Base-by-base conservation (phyloP, 2,797 vertebrate genomes). In the Hoplostethus mediterraneus region DNA sequence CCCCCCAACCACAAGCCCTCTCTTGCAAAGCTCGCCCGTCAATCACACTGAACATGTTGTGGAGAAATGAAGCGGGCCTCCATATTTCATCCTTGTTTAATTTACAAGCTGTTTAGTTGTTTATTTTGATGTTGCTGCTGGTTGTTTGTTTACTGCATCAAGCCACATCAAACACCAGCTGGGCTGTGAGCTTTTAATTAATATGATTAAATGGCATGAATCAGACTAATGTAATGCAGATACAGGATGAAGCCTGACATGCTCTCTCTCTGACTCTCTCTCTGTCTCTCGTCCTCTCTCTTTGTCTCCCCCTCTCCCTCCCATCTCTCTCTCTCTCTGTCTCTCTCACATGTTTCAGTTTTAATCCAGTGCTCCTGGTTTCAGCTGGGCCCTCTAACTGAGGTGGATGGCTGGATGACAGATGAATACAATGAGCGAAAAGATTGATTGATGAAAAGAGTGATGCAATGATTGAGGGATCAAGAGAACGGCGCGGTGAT, bases 391-490 rank as follows among this genome's bases (percentile, higher is more conserved):
- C 14, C 17, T 47, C 30, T 40, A 67, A 67, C 48, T 17, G 68
- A 6, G 62, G 49, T 2, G 28, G 49, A 31, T 28, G 44, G 47
- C 38, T 58, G 53, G 54, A 40, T 71, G 87, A 83, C 74, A 45
- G 56, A 80, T 65, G 67, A 72, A 55, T 63, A 45, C 62, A 52
- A 77, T 16, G 28, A 70, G 61, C 45, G 57, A 83, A 56, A 40
- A n/a, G 36, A 21, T 60, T 73, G 85, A 93, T 87, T 72, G 69
- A 62, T 67, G 59, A 71, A 79, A 84, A 73, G 72, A 51, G 33
- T 72, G 81, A 84, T 59, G 82, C 82, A 73, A 79, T 84, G 86
- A 92, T 81, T 78, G 80, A 88, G 78, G 48, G 65, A 87, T 87
- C 69, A 75, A 72, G 62, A 75, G 72, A 84, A 73, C 5, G 58